These are phyloP conservation scores for Hapalemur alaotrensis DNA, from an alignment of 2,797 vertebrate genomes.

Conservation along the genomic window DNA sequence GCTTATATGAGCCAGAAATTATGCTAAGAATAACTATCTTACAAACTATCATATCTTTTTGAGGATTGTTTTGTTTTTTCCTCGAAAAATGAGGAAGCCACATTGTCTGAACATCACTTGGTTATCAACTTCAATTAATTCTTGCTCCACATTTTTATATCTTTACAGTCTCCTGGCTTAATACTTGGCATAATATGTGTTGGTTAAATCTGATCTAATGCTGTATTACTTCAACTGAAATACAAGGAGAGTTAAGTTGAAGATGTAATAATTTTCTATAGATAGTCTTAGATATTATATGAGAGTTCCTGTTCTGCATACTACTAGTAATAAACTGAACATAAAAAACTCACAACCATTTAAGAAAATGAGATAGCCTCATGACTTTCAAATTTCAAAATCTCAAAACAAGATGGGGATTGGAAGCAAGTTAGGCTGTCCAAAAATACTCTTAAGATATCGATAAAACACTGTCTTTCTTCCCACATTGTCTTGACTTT, in stretches of 20 bases:
- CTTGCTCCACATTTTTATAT: neutral
- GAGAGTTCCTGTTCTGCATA: neutral
- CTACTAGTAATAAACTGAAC: neutral
- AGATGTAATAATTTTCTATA: constrained; percentile 19
- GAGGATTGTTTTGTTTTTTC: neutral
- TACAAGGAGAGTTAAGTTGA: neutral
- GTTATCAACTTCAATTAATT: neutral
- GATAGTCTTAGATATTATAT: neutral
- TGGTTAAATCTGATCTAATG: constrained; percentile 16
- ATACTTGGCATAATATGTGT: neutral
- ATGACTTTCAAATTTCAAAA: constrained; percentile 22
- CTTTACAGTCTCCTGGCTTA: constrained; percentile 12
- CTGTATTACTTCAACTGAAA: constrained; percentile 33
- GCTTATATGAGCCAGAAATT: neutral
- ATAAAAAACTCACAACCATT: neutral
- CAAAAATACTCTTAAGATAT: neutral
- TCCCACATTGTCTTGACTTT: constrained; percentile 69
- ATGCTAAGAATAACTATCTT: constrained; percentile 9
- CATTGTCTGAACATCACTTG: constrained; percentile 11
- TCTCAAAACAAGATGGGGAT: neutral
- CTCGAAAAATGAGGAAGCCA: neutral
- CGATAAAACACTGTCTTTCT: neutral
- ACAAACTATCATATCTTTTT: neutral
- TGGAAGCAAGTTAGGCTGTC: neutral
- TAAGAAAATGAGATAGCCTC: neutral